Evolutionary conservation across 2,888 invertebrate species (phyloP).

Genomic region (Villa cingulata): DNA sequence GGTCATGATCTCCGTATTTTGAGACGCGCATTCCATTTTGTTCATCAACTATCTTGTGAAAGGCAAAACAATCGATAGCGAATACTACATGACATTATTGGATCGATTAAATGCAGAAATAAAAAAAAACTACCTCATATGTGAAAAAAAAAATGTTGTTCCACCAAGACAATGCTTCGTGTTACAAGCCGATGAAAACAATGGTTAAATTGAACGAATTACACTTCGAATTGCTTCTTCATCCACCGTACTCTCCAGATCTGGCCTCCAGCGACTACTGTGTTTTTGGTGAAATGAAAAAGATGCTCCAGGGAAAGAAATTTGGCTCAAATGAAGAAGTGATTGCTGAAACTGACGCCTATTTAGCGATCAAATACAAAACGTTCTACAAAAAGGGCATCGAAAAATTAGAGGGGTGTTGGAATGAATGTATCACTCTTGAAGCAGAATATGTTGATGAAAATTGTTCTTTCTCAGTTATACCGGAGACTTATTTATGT

Average conservation of each 20-base stretch:
- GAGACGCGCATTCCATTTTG: background rate
- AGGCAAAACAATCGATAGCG: background rate
- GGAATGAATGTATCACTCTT: too few species aligned
- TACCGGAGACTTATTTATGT: too few species aligned
- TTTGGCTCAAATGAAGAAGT: too few species aligned
- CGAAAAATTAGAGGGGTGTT: too few species aligned
- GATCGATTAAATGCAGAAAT: slow-evolving; percentile 5
- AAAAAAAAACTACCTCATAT: slow-evolving; percentile 1
- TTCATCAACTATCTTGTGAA: background rate
- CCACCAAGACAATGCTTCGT: slow-evolving; percentile 6
- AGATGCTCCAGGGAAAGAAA: too few species aligned
- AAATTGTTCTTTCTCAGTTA: too few species aligned
- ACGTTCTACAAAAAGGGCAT: too few species aligned
- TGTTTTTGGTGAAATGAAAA: slow-evolving; percentile 2
- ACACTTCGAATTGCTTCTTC: slow-evolving; percentile 1
- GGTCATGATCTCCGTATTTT: background rate
- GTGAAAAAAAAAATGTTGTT: slow-evolving; percentile 2
- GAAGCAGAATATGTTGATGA: too few species aligned
- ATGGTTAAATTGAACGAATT: slow-evolving; percentile 1
- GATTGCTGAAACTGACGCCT: too few species aligned
- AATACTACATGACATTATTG: background rate
- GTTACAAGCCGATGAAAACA: background rate
- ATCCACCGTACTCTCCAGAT: background rate
- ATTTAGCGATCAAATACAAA: too few species aligned
- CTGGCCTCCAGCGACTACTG: slow-evolving; percentile 4